Evolutionary conservation across 2,888 invertebrate species (phyloP).

Genomic region (Xanthorhoe spadicearia): DNA sequence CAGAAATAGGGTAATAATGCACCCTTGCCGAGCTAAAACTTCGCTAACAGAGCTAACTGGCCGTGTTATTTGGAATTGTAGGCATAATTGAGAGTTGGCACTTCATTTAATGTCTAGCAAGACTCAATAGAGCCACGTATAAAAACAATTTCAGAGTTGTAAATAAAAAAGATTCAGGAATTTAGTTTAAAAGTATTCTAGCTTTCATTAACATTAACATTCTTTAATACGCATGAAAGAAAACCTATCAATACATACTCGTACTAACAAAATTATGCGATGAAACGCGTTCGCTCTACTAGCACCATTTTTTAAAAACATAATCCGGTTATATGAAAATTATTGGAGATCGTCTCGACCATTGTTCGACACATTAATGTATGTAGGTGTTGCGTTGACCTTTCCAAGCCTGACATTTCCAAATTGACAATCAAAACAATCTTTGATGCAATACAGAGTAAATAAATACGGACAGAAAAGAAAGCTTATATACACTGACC

Average conservation of each 20-base stretch:
- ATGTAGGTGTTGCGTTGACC: constrained; percentile 2
- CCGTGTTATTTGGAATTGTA: not conserved
- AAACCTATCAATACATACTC: constrained; percentile 1
- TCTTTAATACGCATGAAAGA: constrained; percentile 13
- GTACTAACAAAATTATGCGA: constrained; percentile 16
- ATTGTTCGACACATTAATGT: not conserved
- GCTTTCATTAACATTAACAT: too few relatives aligned
- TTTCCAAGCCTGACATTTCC: constrained; percentile 10
- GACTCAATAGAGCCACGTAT: not conserved
- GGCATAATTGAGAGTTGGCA: not conserved
- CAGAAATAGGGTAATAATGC: constrained; percentile 27
- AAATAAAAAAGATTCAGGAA: too few relatives aligned
- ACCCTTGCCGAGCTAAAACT: constrained; percentile 12
- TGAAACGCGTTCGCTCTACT: constrained; percentile 20
- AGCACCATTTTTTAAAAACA: constrained; percentile 5
- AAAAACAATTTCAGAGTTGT: too few relatives aligned
- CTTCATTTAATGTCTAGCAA: not conserved
- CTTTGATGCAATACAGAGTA: not conserved
- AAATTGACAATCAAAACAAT: constrained; percentile 5
- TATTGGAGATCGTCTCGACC: not conserved
- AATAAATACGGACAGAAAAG: constrained; percentile 9
- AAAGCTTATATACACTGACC: not conserved
- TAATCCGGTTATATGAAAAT: constrained; percentile 8
- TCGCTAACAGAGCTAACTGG: constrained; percentile 7
- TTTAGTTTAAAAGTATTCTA: too few relatives aligned